These are phyloP conservation scores for Halictus rubicundus DNA, from an alignment of 1,140 invertebrate genomes.

Conservation along the genomic window DNA sequence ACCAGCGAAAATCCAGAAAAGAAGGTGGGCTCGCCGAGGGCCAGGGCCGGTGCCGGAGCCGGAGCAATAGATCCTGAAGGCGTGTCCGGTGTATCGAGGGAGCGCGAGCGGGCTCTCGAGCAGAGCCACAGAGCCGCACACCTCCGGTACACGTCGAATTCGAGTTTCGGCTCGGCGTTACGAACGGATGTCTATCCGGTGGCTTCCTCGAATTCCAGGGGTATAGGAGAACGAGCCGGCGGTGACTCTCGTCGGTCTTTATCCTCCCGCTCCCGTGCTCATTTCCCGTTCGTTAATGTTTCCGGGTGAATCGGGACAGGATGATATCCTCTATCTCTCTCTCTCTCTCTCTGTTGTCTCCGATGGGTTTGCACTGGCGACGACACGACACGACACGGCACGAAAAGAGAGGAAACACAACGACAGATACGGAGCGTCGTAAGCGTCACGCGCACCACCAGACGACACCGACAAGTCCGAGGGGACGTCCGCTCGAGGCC, in stretches of 20 bases:
- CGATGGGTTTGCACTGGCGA: no score
- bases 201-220: conserved; percentile 29
- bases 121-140: background rate
- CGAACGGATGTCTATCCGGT: conserved; percentile 31
- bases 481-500: background rate
- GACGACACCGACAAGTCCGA: background rate
- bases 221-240: conserved; percentile 7
- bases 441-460: background rate
- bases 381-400: no score
- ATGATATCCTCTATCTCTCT: background rate
- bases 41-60: conserved; percentile 40
- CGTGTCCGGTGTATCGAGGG: conserved; percentile 19
- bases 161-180: conserved; percentile 35
- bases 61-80: background rate
- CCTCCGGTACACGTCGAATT: conserved; percentile 14
- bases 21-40: conserved; percentile 49
- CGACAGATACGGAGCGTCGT: no score
- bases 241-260: conserved; percentile 2
- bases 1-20: conserved; percentile 64
- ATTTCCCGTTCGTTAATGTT: conserved; percentile 22
- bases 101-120: conserved; percentile 51
- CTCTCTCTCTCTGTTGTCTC: no score
- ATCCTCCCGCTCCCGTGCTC: conserved; percentile 5
- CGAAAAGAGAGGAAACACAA: no score
- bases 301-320: conserved; percentile 7